Evolutionary conservation across 2,888 invertebrate species (phyloP).

Genomic region (Strigamia transsilvanica): DNA sequence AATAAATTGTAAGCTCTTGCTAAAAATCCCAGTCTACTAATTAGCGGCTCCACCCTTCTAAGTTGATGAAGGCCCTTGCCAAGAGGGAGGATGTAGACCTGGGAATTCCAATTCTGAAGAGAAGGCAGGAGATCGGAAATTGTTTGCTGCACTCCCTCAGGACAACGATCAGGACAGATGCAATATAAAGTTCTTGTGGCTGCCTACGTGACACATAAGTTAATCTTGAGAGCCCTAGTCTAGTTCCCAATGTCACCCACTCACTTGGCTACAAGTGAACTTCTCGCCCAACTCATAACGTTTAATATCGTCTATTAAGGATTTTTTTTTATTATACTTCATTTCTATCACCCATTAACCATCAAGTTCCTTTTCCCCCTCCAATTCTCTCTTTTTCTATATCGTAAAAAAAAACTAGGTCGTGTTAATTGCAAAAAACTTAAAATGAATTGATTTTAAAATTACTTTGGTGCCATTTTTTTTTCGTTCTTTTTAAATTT

Average conservation of each 20-base stretch:
- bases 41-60: conserved; percentile 29
- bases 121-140: conserved; percentile 44
- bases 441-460: no score
- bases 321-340: conserved; percentile 23
- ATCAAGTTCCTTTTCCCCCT: not conserved
- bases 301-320: conserved; percentile 31
- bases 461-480: no score
- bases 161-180: conserved; percentile 47
- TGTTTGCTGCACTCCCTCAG: conserved; percentile 40
- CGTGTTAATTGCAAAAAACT: not conserved
- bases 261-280: conserved; percentile 22
- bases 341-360: conserved; percentile 33
- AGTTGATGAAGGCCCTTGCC: conserved; percentile 43
- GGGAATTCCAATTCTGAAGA: conserved; percentile 42
- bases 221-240: conserved; percentile 40
- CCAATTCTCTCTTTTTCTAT: conserved; percentile 11
- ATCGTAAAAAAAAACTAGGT: not conserved
- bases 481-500: no score
- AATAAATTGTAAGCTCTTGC: conserved; percentile 40
- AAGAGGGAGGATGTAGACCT: conserved; percentile 37
- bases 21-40: conserved; percentile 36
- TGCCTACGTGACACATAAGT: conserved; percentile 48
- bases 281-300: conserved; percentile 31
- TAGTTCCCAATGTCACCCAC: conserved; percentile 23
- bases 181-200: conserved; percentile 49